These are phyloP conservation scores for Euphonia xanthogaster DNA, from an alignment of 2,797 vertebrate species.

Conservation along the genomic window DNA sequence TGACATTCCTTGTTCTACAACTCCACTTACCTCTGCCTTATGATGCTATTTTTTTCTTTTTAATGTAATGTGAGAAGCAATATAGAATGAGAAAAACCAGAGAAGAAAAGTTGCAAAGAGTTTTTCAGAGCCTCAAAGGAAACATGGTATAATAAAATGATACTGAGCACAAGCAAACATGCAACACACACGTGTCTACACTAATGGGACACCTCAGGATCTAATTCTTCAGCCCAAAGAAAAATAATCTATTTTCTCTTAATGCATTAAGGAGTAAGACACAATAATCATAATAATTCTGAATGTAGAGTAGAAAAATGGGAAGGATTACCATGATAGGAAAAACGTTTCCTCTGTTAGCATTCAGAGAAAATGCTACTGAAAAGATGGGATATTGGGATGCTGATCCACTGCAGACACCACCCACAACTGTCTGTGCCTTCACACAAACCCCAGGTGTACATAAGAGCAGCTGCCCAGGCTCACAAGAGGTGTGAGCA, in stretches of 20 bases:
- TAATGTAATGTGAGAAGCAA: neutral
- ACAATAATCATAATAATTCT: neutral
- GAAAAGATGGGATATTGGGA: neutral
- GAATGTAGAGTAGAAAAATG: neutral
- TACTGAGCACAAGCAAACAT: neutral
- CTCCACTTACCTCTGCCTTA: neutral
- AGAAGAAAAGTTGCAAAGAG: neutral
- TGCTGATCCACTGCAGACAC: neutral
- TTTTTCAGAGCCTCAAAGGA: neutral
- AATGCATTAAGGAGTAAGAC: neutral
- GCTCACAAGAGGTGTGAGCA: neutral
- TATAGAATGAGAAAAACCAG: neutral
- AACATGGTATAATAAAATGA: neutral
- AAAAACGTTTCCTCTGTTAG: neutral
- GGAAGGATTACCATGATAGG: neutral
- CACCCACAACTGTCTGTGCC: fast-evolving
- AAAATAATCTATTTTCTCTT: neutral
- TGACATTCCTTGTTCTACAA: neutral
- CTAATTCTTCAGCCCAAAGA: neutral
- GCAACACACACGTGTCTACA: neutral
- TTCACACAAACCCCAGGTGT: neutral
- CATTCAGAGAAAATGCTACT: neutral
- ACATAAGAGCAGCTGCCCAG: neutral
- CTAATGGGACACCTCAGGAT: neutral
- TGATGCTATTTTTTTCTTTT: neutral